A percentile compares a stretch with the other conserved stretches of the same genome.
These are phyloP conservation scores for Ochlodes sylvanus DNA, from an alignment of 2,888 invertebrate species.

Conservation along the genomic window DNA sequence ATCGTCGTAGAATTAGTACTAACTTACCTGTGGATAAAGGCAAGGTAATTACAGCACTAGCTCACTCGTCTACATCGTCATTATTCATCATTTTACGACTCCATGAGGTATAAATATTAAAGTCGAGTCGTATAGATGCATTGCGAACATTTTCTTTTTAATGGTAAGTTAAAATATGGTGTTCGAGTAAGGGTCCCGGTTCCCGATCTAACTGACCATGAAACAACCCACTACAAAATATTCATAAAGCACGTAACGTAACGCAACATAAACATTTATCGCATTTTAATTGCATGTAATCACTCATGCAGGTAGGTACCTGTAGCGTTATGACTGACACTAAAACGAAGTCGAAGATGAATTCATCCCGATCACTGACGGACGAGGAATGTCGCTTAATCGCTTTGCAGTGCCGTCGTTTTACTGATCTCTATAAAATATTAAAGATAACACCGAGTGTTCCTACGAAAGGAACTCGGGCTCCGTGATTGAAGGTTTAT, in stretches of 20 bases:
- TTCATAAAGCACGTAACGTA: slow-evolving; percentile 65
- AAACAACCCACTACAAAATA: slow-evolving; percentile 63
- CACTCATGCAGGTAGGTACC: slow-evolving; percentile 47
- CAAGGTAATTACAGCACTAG: slow-evolving; percentile 82
- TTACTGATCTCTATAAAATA: slow-evolving; percentile 84
- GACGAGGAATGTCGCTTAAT: slow-evolving; percentile 77
- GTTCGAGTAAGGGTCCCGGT: slow-evolving; percentile 70
- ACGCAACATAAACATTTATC: slow-evolving; percentile 65
- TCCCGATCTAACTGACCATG: slow-evolving; percentile 66
- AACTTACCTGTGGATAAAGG: slow-evolving; percentile 69
- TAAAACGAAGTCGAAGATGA: slow-evolving; percentile 54
- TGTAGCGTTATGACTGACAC: slow-evolving; percentile 63
- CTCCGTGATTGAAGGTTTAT: slow-evolving; percentile 80
- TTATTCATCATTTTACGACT: slow-evolving; percentile 85
- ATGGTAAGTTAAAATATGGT: slow-evolving; percentile 81
- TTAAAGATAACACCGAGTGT: slow-evolving; percentile 82
- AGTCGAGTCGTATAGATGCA: slow-evolving; percentile 82
- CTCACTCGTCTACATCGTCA: slow-evolving; percentile 81
- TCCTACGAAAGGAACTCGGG: slow-evolving; percentile 65
- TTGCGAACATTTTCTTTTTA: slow-evolving; percentile 85
- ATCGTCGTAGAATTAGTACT: slow-evolving; percentile 61
- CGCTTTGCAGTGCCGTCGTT: slow-evolving; percentile 79
- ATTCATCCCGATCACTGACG: slow-evolving; percentile 54
- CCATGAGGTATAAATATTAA: slow-evolving; percentile 84
- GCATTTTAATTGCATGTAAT: slow-evolving; percentile 76